phyloP scores from a whole-genome alignment of 2,797 vertebrate species.

The Rhincodon typus region DNA sequence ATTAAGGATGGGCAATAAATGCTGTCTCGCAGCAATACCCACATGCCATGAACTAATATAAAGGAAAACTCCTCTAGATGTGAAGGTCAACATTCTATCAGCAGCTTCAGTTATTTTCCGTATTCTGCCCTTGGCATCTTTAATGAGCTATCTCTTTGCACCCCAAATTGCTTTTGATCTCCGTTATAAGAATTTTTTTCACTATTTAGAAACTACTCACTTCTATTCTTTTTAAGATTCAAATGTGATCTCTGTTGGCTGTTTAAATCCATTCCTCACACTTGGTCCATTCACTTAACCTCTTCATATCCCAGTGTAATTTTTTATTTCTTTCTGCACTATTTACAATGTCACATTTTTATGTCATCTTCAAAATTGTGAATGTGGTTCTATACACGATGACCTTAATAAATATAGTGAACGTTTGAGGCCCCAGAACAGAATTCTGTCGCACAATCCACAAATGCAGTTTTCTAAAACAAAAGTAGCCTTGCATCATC shows the following conservation, averaged over 20 bases:
- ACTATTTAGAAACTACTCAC: neutral
- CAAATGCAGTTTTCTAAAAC: neutral
- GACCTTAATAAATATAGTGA: neutral
- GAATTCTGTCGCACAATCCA: neutral
- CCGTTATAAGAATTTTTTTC: neutral
- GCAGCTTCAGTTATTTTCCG: neutral
- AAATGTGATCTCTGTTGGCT: neutral
- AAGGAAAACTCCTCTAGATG: neutral
- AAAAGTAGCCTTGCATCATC: neutral
- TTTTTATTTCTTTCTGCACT: neutral
- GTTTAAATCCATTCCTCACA: neutral
- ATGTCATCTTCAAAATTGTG: neutral
- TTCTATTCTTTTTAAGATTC: neutral
- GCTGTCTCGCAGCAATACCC: too few species aligned
- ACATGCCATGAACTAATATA: too few species aligned
- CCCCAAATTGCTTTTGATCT: neutral
- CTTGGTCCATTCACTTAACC: neutral
- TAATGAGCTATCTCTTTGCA: neutral
- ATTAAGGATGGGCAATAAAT: too few species aligned
- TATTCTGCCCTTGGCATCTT: neutral
- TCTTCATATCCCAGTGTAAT: too few species aligned
- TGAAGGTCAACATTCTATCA: neutral
- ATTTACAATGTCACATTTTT: neutral
- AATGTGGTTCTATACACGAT: neutral
- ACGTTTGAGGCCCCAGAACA: neutral